Percentiles rank a stretch among this genome's conserved stretches.
phyloP scores from a whole-genome alignment of 2,797 vertebrate species.

The Pseudotriccus pelzelni region DNA sequence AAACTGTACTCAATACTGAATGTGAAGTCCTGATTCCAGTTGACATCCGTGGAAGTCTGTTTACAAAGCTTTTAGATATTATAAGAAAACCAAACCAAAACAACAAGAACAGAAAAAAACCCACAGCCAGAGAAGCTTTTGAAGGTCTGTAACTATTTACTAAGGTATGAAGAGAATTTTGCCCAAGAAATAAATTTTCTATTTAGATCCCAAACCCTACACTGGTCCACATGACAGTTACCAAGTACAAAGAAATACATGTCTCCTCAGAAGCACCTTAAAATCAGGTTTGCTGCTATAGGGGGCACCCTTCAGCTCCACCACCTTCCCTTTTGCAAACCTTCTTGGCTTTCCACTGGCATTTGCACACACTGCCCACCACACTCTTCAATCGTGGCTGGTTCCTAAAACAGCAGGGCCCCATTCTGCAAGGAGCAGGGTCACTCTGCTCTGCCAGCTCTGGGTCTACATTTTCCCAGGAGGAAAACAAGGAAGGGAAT shows the following conservation, averaged over 20 bases:
- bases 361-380: background rate
- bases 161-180: background rate
- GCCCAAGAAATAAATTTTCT: background rate
- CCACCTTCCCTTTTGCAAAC: background rate
- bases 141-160: background rate
- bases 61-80: background rate
- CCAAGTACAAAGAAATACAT: background rate
- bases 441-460: fast-evolving
- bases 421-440: background rate
- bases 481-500: background rate
- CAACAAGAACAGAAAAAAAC: background rate
- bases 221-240: background rate
- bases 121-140: background rate
- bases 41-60: background rate
- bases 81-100: background rate
- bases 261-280: background rate
- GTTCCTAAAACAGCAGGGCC: fast-evolving
- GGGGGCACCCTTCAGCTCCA: background rate
- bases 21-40: background rate
- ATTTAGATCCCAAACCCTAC: background rate
- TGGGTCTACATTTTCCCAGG: background rate
- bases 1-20: background rate
- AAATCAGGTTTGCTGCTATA: background rate
- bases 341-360: fast-evolving
- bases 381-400: fast-evolving